phyloP scores from a whole-genome alignment of 1,140 invertebrate genomes.

The Branchinecta lynchi region DNA sequence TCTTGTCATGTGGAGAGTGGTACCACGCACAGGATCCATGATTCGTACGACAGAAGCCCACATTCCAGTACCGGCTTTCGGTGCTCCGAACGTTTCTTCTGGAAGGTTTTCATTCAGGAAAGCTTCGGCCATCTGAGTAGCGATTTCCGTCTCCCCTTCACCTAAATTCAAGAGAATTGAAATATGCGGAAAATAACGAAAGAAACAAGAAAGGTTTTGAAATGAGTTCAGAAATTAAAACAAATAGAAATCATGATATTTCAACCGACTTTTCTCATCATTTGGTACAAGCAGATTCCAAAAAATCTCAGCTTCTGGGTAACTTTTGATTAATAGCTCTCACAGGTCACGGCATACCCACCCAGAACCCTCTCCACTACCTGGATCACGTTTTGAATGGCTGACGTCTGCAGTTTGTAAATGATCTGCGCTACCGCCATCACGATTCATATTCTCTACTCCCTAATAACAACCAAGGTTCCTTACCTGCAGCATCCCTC shows the following conservation, averaged over 20 bases:
- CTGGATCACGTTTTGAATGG: too few relatives aligned
- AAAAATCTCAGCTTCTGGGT: too few relatives aligned
- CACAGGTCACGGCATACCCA: too few relatives aligned
- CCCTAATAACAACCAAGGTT: slow-evolving; percentile 28
- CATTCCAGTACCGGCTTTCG: slow-evolving; percentile 86
- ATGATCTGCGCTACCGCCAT: too few relatives aligned
- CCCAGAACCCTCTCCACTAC: too few relatives aligned
- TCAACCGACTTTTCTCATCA: too few relatives aligned
- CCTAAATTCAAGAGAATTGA: background rate
- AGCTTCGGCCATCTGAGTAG: slow-evolving; percentile 89
- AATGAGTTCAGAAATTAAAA: too few relatives aligned
- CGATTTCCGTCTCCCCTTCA: slow-evolving; percentile 82
- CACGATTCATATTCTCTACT: slow-evolving; percentile 32
- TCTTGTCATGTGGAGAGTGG: slow-evolving; percentile 58
- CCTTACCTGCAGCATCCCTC: slow-evolving; percentile 72
- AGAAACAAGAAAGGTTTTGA: background rate
- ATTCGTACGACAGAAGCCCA: slow-evolving; percentile 92
- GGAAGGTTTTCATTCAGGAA: slow-evolving; percentile 89
- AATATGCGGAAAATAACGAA: background rate
- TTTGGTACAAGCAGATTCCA: too few relatives aligned
- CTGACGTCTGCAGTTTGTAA: too few relatives aligned
- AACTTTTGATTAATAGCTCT: too few relatives aligned
- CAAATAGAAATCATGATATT: too few relatives aligned
- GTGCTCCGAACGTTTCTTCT: slow-evolving; percentile 81
- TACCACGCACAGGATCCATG: slow-evolving; percentile 72